phyloP scores from a whole-genome alignment of 1,140 invertebrate species.

The Nasonia vitripennis region DNA sequence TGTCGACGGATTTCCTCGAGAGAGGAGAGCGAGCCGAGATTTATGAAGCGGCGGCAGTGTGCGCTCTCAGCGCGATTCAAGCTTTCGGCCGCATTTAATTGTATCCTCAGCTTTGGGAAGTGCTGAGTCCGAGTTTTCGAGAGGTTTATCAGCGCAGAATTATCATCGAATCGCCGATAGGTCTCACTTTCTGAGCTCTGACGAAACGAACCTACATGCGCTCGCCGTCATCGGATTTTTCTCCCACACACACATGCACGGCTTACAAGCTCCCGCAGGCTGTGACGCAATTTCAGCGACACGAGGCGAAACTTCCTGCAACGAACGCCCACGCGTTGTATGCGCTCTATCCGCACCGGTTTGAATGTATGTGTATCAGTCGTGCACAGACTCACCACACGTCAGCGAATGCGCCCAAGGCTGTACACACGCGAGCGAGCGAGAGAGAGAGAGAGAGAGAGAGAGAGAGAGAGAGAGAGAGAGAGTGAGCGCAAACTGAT shows the following conservation, averaged over 20 bases:
- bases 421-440: background rate
- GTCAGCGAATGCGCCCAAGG: background rate
- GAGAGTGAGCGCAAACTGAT: background rate
- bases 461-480: too few relatives aligned
- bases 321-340: background rate
- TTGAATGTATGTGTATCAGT: background rate
- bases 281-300: slow-evolving; percentile 20
- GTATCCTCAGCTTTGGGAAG: too few relatives aligned
- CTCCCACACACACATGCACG: background rate
- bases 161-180: too few relatives aligned
- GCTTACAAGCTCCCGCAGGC: background rate
- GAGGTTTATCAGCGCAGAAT: too few relatives aligned
- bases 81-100: background rate
- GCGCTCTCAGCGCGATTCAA: background rate
- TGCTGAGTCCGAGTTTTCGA: background rate
- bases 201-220: too few relatives aligned
- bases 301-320: slow-evolving; percentile 21
- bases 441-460: too few relatives aligned
- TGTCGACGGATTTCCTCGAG: slow-evolving; percentile 29
- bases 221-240: background rate
- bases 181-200: too few relatives aligned
- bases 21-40: background rate
- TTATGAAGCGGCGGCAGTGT: background rate
- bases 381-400: background rate
- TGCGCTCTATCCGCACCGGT: background rate